A percentile compares a stretch with the other conserved stretches of the same genome.
Conservation (phyloP, 1,140 invertebrate species). For the Neodiprion fabricii region DNA sequence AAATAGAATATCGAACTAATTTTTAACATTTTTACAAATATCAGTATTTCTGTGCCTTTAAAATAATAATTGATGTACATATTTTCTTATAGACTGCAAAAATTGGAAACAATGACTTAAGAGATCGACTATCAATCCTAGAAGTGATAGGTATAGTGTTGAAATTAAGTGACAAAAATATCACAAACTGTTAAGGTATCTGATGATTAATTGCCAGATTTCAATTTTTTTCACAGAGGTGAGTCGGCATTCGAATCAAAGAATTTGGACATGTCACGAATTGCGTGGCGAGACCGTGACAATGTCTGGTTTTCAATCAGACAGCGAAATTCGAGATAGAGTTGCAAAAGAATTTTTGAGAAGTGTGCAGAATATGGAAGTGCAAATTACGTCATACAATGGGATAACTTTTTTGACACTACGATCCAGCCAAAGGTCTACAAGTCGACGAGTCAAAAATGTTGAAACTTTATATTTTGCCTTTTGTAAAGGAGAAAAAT, state of each 20-base stretch:
- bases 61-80: slow-evolving; percentile 1
- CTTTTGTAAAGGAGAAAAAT: slow-evolving; percentile 38
- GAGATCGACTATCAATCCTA: slow-evolving; percentile 34
- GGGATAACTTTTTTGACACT: slow-evolving; percentile 39
- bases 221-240: slow-evolving; percentile 39
- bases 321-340: slow-evolving; percentile 27
- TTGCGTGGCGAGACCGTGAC: slow-evolving; percentile 24
- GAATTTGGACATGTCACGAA: slow-evolving; percentile 43
- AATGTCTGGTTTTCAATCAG: slow-evolving; percentile 10
- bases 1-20: slow-evolving; percentile 10
- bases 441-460: not conserved
- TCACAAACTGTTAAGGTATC: not conserved
- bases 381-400: slow-evolving; percentile 31
- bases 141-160: slow-evolving; percentile 40
- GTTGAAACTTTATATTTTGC: slow-evolving; percentile 37
- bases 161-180: not conserved
- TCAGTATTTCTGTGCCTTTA: slow-evolving; percentile 6
- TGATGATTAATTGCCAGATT: not conserved
- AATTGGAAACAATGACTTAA: slow-evolving; percentile 28
- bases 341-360: slow-evolving; percentile 31
- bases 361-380: slow-evolving; percentile 29
- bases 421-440: slow-evolving; percentile 18
- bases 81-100: slow-evolving; percentile 24
- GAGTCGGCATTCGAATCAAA: slow-evolving; percentile 46
- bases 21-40: slow-evolving; percentile 12